Percentiles rank a stretch among this genome's conserved stretches.
Evolutionary conservation across 1,140 invertebrate species (phyloP).

Genomic region (Zaprionus camerounensis): DNA sequence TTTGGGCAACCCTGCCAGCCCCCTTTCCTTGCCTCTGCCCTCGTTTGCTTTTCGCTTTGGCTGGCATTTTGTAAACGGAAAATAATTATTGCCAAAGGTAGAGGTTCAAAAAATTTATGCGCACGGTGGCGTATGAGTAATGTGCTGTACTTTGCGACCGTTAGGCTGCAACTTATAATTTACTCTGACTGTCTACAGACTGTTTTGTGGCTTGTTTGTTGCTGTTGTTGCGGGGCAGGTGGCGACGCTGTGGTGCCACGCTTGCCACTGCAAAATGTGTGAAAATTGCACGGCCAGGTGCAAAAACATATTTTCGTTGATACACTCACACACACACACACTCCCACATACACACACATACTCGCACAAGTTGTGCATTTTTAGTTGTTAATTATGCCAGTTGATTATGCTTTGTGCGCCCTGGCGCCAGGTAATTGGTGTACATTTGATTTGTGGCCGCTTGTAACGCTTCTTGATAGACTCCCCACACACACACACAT

Average conservation of each 20-base stretch:
- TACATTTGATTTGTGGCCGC: constrained; percentile 79
- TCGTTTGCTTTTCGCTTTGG: constrained; percentile 19
- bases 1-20: neutral
- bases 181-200: constrained; percentile 74
- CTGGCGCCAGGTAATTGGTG: constrained; percentile 80
- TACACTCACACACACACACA: constrained; percentile 46
- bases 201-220: constrained; percentile 66
- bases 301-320: constrained; percentile 73
- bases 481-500: constrained; percentile 30
- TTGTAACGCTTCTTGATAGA: constrained; percentile 71
- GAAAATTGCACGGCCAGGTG: constrained; percentile 71
- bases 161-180: constrained; percentile 77
- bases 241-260: constrained; percentile 25
- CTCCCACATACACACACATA: neutral
- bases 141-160: constrained; percentile 66
- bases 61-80: constrained; percentile 78
- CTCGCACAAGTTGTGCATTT: constrained; percentile 54
- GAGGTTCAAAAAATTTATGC: constrained; percentile 67
- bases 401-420: constrained; percentile 79
- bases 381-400: constrained; percentile 82
- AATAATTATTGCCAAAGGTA: constrained; percentile 69
- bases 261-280: constrained; percentile 70
- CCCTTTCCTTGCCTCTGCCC: neutral
- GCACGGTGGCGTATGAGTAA: constrained; percentile 75
- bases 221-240: constrained; percentile 34